Percentiles rank a stretch among this genome's conserved stretches.
These are phyloP conservation scores for Acipenser ruthenus DNA, from an alignment of 2,797 vertebrate genomes.

Conservation along the genomic window DNA sequence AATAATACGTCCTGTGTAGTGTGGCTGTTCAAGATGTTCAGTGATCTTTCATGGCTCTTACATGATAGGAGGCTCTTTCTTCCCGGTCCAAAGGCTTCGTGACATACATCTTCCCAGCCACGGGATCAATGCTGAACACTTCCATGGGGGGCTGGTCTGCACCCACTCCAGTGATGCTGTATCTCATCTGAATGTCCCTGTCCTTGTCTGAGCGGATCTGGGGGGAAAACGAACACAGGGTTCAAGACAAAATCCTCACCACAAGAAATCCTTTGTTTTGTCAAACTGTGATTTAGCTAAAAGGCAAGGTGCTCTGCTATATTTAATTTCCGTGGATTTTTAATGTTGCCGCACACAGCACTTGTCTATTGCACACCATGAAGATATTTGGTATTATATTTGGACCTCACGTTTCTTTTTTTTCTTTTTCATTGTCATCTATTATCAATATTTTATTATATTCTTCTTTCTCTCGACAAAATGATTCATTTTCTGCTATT, in stretches of 20 bases:
- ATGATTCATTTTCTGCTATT: too few species aligned
- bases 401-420: too few species aligned
- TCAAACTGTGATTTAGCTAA: too few species aligned
- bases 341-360: background rate
- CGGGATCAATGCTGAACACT: conserved; percentile 88
- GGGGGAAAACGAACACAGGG: conserved; percentile 22
- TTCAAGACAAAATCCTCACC: too few species aligned
- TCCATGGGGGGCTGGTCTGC: conserved; percentile 92
- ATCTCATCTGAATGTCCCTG: conserved; percentile 85
- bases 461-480: too few species aligned
- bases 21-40: too few species aligned
- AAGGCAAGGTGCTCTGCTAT: background rate
- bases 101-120: conserved; percentile 88
- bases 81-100: conserved; percentile 89
- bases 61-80: conserved; percentile 85
- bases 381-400: background rate
- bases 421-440: too few species aligned
- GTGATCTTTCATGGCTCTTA: conserved; percentile 45
- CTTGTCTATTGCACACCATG: conserved; percentile 8
- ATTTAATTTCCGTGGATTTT: background rate
- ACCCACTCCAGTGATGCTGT: conserved; percentile 90
- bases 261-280: too few species aligned
- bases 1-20: background rate
- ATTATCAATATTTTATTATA: too few species aligned
- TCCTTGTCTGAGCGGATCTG: conserved; percentile 96